Conservation (phyloP, 2,113 vertebrate genomes). For the Meleagris gallopavo region DNA sequence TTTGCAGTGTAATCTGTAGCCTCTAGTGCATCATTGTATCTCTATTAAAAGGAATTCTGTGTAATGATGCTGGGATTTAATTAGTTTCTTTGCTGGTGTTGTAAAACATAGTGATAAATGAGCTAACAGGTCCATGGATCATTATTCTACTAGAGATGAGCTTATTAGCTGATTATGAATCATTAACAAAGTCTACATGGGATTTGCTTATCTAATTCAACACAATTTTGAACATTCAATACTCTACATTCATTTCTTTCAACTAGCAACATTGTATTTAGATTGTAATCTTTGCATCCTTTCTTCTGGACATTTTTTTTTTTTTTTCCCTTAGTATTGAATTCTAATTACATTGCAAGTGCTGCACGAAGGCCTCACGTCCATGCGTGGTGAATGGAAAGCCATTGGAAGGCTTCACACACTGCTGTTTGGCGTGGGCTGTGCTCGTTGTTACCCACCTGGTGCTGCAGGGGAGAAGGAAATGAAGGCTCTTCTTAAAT, state of each 20-base stretch:
- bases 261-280: constrained; percentile 65
- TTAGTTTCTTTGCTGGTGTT: constrained; percentile 97
- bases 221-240: constrained; percentile 83
- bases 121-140: constrained; percentile 94
- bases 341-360: constrained; percentile 45
- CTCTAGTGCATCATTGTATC: constrained; percentile 97
- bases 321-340: not conserved
- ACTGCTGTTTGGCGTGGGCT: not conserved
- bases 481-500: not conserved
- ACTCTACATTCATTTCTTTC: constrained; percentile 78
- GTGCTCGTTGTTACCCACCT: not conserved
- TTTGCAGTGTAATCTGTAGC: constrained; percentile 90
- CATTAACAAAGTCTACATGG: constrained; percentile 87
- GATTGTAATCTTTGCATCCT: constrained; percentile 72
- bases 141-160: constrained; percentile 94
- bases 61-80: constrained; percentile 99
- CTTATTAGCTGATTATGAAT: constrained; percentile 97
- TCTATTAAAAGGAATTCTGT: constrained; percentile 98
- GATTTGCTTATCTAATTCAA: constrained; percentile 86
- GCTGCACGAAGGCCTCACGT: not conserved
- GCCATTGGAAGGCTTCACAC: not conserved
- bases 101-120: constrained; percentile 99
- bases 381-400: not conserved
- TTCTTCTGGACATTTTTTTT: constrained; percentile 16
- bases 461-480: not conserved